A percentile compares a stretch with the other conserved stretches of the same genome.
Evolutionary conservation across 2,797 vertebrate species (phyloP).

Genomic region (Neoniphon sammara): DNA sequence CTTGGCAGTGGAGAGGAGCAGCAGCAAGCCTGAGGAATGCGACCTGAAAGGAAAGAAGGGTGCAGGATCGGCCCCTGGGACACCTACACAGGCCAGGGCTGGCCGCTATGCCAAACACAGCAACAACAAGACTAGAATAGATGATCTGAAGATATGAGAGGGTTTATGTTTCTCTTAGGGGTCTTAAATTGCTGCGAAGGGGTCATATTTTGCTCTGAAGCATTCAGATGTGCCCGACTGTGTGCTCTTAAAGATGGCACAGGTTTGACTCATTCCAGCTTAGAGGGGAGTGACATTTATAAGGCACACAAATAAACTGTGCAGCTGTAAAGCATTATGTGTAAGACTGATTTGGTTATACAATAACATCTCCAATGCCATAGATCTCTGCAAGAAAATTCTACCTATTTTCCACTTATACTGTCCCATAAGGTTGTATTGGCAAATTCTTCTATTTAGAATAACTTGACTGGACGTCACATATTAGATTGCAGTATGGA

Average conservation of each 20-base stretch:
- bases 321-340: constrained; percentile 21
- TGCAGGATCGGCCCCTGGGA: constrained; percentile 74
- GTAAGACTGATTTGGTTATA: constrained; percentile 16
- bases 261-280: constrained; percentile 71
- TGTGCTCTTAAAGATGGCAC: constrained; percentile 40
- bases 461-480: constrained; percentile 26
- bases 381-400: constrained; percentile 11
- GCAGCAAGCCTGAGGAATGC: constrained; percentile 79
- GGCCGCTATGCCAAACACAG: constrained; percentile 77
- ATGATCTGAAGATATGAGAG: constrained; percentile 85
- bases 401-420: constrained; percentile 4
- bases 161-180: constrained; percentile 69
- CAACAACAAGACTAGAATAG: constrained; percentile 85
- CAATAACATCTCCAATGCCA: constrained; percentile 21
- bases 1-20: constrained; percentile 82
- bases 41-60: constrained; percentile 78
- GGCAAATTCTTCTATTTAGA: constrained; percentile 14
- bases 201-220: constrained; percentile 54
- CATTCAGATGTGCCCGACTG: constrained; percentile 41
- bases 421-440: background rate
- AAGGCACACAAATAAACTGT: constrained; percentile 24
- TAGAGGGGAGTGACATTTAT: constrained; percentile 36
- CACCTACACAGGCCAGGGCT: constrained; percentile 72
- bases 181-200: constrained; percentile 68
- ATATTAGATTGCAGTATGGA: constrained; percentile 16